A percentile compares a stretch with the other conserved stretches of the same genome.
Conservation (phyloP, 1,140 invertebrate genomes). For the Vollenhovia emeryi region DNA sequence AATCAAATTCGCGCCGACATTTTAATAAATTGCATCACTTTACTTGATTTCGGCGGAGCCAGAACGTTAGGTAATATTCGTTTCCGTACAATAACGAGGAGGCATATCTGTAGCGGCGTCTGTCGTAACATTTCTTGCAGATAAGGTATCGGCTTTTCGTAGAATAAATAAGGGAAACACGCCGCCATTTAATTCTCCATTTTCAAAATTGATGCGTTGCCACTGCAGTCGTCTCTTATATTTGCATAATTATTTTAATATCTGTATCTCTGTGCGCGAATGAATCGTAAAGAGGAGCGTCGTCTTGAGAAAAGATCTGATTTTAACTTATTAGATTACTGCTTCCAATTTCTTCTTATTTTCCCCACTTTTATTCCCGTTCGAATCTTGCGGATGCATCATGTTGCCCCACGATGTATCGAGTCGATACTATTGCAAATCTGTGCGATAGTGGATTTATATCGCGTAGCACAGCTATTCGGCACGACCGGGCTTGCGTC, state of each 20-base stretch:
- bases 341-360: background rate
- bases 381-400: background rate
- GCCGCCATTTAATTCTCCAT: background rate
- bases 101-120: background rate
- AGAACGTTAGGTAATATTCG: constrained; percentile 20
- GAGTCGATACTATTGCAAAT: background rate
- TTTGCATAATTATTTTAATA: constrained; percentile 8
- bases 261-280: background rate
- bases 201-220: constrained; percentile 13
- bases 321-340: background rate
- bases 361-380: background rate
- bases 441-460: constrained; percentile 15
- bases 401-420: no score
- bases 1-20: constrained; percentile 2
- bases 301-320: no score
- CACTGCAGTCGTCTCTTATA: background rate
- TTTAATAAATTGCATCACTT: constrained; percentile 22
- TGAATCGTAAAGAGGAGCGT: background rate
- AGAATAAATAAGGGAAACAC: constrained; percentile 24
- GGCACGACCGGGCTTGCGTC: constrained; percentile 58
- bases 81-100: constrained; percentile 10
- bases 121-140: constrained; percentile 14
- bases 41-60: background rate
- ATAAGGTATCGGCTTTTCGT: constrained; percentile 9
- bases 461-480: constrained; percentile 3